These are phyloP conservation scores for Cyclopterus lumpus DNA, from an alignment of 2,797 vertebrate species.

Conservation along the genomic window DNA sequence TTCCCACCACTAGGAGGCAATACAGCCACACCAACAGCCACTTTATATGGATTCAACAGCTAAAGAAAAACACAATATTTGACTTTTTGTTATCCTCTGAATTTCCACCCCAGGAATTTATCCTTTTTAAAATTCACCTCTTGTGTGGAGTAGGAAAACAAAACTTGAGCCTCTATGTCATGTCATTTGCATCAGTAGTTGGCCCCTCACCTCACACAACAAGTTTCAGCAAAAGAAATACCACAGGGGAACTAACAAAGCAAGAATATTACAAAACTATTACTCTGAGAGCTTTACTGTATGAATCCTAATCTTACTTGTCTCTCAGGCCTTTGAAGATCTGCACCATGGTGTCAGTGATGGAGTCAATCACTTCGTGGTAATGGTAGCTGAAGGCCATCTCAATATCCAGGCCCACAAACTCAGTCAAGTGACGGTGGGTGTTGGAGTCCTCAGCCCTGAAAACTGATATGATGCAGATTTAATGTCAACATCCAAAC, in stretches of 20 bases:
- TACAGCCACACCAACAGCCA: constrained; percentile 35
- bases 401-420: constrained; percentile 99
- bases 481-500: neutral
- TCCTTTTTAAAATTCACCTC: constrained; percentile 21
- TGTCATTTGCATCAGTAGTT: constrained; percentile 8
- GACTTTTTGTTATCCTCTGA: neutral
- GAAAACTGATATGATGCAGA: constrained; percentile 86
- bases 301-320: constrained; percentile 83
- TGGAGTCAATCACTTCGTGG: constrained; percentile 97
- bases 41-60: constrained; percentile 15
- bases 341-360: constrained; percentile 97
- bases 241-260: neutral
- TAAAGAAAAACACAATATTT: constrained; percentile 15
- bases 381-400: constrained; percentile 99
- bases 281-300: no score
- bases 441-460: constrained; percentile 99
- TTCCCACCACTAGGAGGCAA: constrained; percentile 70
- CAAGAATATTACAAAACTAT: neutral
- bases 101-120: neutral
- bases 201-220: neutral
- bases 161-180: neutral
- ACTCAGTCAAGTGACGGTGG: constrained; percentile 97
- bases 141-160: neutral
- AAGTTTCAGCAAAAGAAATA: constrained; percentile 1
- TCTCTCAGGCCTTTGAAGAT: constrained; percentile 98